phyloP scores from a whole-genome alignment of 1,140 invertebrate genomes.

The Temnothorax nylanderi region DNA sequence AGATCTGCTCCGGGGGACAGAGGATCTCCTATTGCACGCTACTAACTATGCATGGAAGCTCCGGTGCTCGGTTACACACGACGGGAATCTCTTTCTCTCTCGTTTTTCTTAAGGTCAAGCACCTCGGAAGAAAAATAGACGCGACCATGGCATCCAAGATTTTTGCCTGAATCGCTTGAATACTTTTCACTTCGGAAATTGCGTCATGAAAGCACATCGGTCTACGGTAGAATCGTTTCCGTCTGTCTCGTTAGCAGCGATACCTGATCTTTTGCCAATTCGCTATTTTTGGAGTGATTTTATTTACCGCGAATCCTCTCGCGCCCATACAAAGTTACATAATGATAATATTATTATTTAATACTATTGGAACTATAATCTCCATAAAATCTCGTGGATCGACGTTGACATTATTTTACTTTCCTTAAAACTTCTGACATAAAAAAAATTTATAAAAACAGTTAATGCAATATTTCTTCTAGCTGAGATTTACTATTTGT shows the following conservation, averaged over 20 bases:
- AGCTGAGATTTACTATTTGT: not conserved
- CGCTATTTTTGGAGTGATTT: constrained; percentile 42
- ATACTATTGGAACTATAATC: not conserved
- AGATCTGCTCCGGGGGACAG: constrained; percentile 40
- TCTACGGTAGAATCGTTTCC: constrained; percentile 22
- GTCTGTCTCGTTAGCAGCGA: constrained; percentile 21
- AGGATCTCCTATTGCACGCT: constrained; percentile 42
- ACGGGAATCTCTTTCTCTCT: constrained; percentile 3
- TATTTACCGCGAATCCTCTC: not conserved
- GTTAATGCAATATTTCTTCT: not conserved
- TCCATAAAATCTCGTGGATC: not conserved
- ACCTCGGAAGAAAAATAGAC: constrained; percentile 45
- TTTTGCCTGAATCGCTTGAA: constrained; percentile 27
- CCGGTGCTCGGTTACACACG: constrained; percentile 28
- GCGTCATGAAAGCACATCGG: constrained; percentile 21
- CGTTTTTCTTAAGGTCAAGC: constrained; percentile 32
- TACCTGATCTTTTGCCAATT: constrained; percentile 42
- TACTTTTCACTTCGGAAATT: constrained; percentile 48
- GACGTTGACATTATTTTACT: not conserved
- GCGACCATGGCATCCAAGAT: not conserved
- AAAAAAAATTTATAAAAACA: not conserved
- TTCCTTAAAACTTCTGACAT: not conserved
- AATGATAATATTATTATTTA: not conserved
- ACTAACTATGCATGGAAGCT: constrained; percentile 42
- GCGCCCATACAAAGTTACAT: constrained; percentile 20